These are phyloP conservation scores for Pteria penguin DNA, from an alignment of 2,888 invertebrate species.

Conservation along the genomic window DNA sequence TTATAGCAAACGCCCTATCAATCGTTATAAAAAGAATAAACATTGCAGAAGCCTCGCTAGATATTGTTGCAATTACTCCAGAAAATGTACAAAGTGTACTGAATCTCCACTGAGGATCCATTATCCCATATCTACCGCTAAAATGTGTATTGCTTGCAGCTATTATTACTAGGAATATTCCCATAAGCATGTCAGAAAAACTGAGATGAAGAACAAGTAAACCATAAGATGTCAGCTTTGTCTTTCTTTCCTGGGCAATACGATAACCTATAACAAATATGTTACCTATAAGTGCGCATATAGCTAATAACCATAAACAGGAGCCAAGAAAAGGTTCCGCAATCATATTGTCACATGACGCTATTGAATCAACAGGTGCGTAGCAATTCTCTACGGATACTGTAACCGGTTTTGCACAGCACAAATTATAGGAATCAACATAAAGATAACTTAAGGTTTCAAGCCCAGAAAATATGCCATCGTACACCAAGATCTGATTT, in stretches of 20 bases:
- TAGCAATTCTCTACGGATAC: slow-evolving; percentile 43
- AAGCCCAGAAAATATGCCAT: slow-evolving; percentile 41
- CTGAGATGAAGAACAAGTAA: slow-evolving; percentile 43
- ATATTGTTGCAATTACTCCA: slow-evolving; percentile 38
- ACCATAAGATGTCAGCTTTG: slow-evolving; percentile 30
- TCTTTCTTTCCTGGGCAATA: slow-evolving; percentile 1
- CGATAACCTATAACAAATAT: slow-evolving; percentile 34
- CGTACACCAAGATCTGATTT: slow-evolving; percentile 37
- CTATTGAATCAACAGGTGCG: slow-evolving; percentile 55
- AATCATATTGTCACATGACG: slow-evolving; percentile 62
- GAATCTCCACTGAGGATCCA: slow-evolving; percentile 29
- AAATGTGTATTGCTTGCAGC: slow-evolving; percentile 20
- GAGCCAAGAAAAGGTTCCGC: slow-evolving; percentile 44
- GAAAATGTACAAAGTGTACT: slow-evolving; percentile 29
- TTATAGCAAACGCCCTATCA: slow-evolving; percentile 31
- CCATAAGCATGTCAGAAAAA: slow-evolving; percentile 40
- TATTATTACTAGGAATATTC: slow-evolving; percentile 32
- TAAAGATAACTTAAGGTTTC: slow-evolving; percentile 20
- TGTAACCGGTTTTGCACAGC: slow-evolving; percentile 46
- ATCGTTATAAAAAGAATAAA: slow-evolving; percentile 37
- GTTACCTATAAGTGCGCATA: slow-evolving; percentile 53
- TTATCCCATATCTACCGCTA: slow-evolving; percentile 29
- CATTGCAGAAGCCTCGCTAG: slow-evolving; percentile 37
- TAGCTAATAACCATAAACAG: slow-evolving; percentile 56
- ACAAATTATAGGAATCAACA: slow-evolving; percentile 43